These are phyloP conservation scores for Folsomia manolachei DNA, from an alignment of 2,888 invertebrate genomes.

Conservation along the genomic window DNA sequence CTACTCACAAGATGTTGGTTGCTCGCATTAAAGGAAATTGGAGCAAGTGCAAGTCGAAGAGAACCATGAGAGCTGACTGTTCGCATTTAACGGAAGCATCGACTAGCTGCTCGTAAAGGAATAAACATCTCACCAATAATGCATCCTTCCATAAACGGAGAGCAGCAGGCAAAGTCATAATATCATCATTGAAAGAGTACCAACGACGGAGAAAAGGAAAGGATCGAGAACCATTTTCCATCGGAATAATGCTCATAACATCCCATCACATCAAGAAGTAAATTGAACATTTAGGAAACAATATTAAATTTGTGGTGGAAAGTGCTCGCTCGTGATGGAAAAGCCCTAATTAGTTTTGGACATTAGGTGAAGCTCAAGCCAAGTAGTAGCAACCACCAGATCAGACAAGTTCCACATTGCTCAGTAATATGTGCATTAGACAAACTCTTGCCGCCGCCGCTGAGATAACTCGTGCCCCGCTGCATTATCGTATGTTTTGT, in stretches of 20 bases:
- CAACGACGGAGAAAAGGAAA: background rate
- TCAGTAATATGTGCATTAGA: background rate
- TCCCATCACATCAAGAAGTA: conserved; percentile 36
- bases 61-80: background rate
- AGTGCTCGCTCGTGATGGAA: conserved; percentile 37
- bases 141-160: background rate
- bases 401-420: background rate
- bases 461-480: background rate
- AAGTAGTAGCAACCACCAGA: background rate
- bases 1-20: background rate
- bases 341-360: conserved; percentile 39
- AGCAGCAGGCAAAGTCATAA: no score
- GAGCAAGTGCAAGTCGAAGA: background rate
- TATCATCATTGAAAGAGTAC: background rate
- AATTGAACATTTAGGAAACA: conserved; percentile 40
- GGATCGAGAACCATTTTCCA: conserved; percentile 12
- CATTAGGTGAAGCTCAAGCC: conserved; percentile 30
- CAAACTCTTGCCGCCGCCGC: background rate
- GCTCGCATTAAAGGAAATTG: background rate
- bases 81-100: no score
- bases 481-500: background rate
- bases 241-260: conserved; percentile 30
- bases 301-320: conserved; percentile 40
- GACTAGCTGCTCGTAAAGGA: no score
- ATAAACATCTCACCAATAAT: no score